These are phyloP conservation scores for Cherax destructor DNA, from an alignment of 1,140 invertebrate genomes.

Conservation along the genomic window DNA sequence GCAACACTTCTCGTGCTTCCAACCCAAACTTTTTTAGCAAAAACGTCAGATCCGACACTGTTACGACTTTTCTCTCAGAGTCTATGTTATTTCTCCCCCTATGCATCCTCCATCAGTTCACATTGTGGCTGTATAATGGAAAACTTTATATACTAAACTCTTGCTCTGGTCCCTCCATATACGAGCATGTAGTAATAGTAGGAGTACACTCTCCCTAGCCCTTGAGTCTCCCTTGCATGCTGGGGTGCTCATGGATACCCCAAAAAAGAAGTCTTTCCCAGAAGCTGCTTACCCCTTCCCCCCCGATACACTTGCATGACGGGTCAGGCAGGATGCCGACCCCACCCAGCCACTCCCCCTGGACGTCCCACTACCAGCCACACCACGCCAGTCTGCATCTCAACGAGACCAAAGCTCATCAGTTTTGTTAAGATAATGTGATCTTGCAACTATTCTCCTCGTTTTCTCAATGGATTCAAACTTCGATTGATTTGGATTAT, in stretches of 20 bases:
- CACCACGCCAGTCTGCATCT: not conserved
- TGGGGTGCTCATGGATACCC: not conserved
- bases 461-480: not conserved
- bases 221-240: not conserved
- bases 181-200: not conserved
- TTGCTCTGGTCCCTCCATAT: not conserved
- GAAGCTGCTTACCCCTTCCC: not conserved
- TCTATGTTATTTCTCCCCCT: not conserved
- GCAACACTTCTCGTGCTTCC: not conserved
- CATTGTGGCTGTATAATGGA: not conserved
- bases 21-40: not conserved
- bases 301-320: slow-evolving; percentile 10
- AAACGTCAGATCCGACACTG: not conserved
- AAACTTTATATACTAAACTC: not conserved
- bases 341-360: not conserved
- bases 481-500: not conserved
- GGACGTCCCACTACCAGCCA: not conserved
- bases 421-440: slow-evolving; percentile 7
- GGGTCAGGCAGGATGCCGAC: slow-evolving; percentile 23
- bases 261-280: slow-evolving; percentile 20
- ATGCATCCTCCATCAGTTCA: not conserved
- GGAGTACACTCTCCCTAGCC: not conserved
- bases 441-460: not conserved
- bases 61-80: not conserved
- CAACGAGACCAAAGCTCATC: slow-evolving; percentile 13